phyloP scores from a whole-genome alignment of 2,888 invertebrate species.

The Gymnosoma rotundatum region DNA sequence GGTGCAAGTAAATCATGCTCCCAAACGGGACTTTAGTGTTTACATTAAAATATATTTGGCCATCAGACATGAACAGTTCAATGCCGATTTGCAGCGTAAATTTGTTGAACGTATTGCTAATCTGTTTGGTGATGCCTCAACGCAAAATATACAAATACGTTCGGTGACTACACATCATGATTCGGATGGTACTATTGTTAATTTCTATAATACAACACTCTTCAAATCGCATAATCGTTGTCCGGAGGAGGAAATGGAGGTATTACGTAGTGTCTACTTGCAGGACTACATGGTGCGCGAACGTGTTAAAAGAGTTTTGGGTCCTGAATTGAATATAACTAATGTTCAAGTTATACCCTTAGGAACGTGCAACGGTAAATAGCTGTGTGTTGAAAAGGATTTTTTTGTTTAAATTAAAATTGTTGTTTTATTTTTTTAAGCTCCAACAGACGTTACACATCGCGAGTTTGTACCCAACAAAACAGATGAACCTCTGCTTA shows the following conservation, averaged over 20 bases:
- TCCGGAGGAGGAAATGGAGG: conserved; percentile 89
- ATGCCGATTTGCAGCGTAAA: conserved; percentile 89
- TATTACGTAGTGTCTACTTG: conserved; percentile 88
- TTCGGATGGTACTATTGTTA: conserved; percentile 86
- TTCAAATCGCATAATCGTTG: conserved; percentile 84
- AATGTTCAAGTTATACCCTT: conserved; percentile 83
- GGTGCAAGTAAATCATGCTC: conserved; percentile 88
- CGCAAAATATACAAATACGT: conserved; percentile 88
- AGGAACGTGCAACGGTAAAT: conserved; percentile 83
- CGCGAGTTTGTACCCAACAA: conserved; percentile 79
- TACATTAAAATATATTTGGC: conserved; percentile 92
- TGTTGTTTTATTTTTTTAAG: conserved; percentile 65
- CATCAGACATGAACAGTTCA: conserved; percentile 87
- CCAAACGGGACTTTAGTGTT: conserved; percentile 86
- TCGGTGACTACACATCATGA: conserved; percentile 84
- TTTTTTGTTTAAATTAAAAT: background rate
- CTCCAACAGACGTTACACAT: conserved; percentile 75
- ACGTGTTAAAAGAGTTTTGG: conserved; percentile 84
- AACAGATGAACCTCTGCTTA: conserved; percentile 79
- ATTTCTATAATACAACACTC: conserved; percentile 90
- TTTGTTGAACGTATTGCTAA: conserved; percentile 91
- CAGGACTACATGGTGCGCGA: conserved; percentile 84
- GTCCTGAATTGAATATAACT: conserved; percentile 85
- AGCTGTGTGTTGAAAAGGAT: background rate
- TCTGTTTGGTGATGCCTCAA: conserved; percentile 89